These are phyloP conservation scores for Rhinophrynus dorsalis DNA, from an alignment of 2,797 vertebrate genomes.

Conservation along the genomic window DNA sequence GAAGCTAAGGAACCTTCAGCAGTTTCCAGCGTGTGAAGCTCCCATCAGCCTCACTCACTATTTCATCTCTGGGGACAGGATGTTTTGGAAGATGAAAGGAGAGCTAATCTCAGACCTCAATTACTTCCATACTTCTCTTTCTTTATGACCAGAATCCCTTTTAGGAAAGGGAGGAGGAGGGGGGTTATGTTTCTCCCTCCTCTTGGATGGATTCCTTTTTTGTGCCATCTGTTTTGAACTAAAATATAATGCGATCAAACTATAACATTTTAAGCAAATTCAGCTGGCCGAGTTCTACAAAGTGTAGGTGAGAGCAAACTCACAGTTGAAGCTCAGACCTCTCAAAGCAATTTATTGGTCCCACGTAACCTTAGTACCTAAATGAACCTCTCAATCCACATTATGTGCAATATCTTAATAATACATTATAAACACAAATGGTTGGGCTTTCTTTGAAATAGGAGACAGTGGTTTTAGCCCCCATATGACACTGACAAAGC, in stretches of 20 bases:
- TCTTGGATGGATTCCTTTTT: slow-evolving; percentile 43
- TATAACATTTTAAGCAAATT: slow-evolving; percentile 52
- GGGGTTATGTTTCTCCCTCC: slow-evolving; percentile 36
- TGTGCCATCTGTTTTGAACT: slow-evolving; percentile 50
- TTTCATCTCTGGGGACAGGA: slow-evolving; percentile 49
- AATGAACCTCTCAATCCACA: slow-evolving; percentile 21
- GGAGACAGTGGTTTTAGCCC: neutral
- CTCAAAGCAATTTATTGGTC: slow-evolving; percentile 29
- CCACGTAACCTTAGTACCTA: slow-evolving; percentile 21
- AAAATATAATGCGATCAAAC: slow-evolving; percentile 51
- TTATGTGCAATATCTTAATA: slow-evolving; percentile 25
- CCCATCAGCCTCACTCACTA: slow-evolving; percentile 46
- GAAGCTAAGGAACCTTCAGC: slow-evolving; percentile 9
- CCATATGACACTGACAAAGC: slow-evolving; percentile 3
- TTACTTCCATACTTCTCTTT: slow-evolving; percentile 49
- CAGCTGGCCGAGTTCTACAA: slow-evolving; percentile 37
- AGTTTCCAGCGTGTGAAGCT: slow-evolving; percentile 48
- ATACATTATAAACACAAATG: slow-evolving; percentile 1
- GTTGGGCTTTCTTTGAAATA: slow-evolving; percentile 7
- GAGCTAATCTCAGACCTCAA: slow-evolving; percentile 48
- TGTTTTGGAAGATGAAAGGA: slow-evolving; percentile 50
- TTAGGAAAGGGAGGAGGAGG: slow-evolving; percentile 39
- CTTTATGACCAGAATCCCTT: slow-evolving; percentile 50
- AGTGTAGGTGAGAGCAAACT: slow-evolving; percentile 39
- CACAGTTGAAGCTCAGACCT: slow-evolving; percentile 23